Evolutionary conservation across 2,797 vertebrate species (phyloP), one percentile per base, ranked within the genome.

Genomic region (Serranus cabrilla): DNA sequence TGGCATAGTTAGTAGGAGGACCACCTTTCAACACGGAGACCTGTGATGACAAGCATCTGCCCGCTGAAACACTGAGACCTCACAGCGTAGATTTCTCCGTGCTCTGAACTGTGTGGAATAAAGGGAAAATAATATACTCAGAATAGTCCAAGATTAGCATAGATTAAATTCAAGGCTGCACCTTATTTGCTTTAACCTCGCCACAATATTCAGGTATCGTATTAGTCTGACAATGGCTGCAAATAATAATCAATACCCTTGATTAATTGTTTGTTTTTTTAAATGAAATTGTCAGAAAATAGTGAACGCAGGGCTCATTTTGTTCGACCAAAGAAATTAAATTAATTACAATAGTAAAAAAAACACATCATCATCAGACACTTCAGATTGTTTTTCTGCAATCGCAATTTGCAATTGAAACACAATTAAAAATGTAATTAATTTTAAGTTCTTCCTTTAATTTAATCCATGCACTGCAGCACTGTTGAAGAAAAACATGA

Each of bases 11-110:
- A 25, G 59, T 31, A 34, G 11, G 47, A 57, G 52, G 59, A 69
- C 17, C 49, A 14, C 11, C 42, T 69, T 64, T 77, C 63, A 65
- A 31, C 68, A 37, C 10, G 51, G 23, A 54, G 47, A 50, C 21
- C 31, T 21, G 21, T 61, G 64, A 74, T 27, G 7, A 58, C 56
- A 23, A 54, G 27, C 56, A 55, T 74, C 58, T 49, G 45, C 11
- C 21, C 21, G 27, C 25, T 17, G 13, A 60, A 43, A 61, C 17
- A 46, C 23, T 5, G 11, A 45, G 54, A 16, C 40, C 45, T 11
- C 34, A 17, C 65, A 47, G 16, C 25, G 27, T 1, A 9, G 61
- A 49, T 5, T 9, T 40, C 25, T 23, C 2, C 16, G 42, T 7
- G 55, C 27, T 10, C 25, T 17, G 37, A 60, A 17, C 42, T 23